Conservation (phyloP, 2,113 vertebrate species). For the Myocastor coypus region DNA sequence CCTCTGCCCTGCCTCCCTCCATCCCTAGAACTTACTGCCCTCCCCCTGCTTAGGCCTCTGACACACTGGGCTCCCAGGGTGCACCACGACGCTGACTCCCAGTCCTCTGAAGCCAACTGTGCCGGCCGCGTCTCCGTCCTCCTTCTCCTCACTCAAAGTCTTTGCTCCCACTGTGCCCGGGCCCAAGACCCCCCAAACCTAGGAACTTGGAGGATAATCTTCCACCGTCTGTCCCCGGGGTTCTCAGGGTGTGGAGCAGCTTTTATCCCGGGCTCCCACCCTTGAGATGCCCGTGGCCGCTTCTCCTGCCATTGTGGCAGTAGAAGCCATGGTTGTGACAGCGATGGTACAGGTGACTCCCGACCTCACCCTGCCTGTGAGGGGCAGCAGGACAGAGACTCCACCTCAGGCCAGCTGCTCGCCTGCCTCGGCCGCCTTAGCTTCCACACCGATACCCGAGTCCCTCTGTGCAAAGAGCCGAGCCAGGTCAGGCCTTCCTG, state of each 20-base stretch:
- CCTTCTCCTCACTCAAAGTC: not conserved
- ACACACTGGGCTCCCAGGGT: not conserved
- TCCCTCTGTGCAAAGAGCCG: not conserved
- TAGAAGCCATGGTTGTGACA: not conserved
- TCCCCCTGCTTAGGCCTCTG: not conserved
- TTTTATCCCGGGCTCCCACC: too few species aligned
- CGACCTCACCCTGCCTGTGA: rapidly evolving
- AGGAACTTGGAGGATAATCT: not conserved
- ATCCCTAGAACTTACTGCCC: not conserved
- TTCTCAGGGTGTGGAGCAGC: not conserved
- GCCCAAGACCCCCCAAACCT: not conserved
- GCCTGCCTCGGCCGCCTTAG: too few species aligned
- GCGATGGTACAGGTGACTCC: not conserved
- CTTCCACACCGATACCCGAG: rapidly evolving
- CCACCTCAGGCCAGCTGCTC: rapidly evolving
- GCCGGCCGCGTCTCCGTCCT: rapidly evolving
- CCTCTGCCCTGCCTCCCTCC: not conserved
- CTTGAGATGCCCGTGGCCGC: not conserved
- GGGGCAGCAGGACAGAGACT: not conserved
- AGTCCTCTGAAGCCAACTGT: not conserved
- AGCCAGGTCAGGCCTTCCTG: too few species aligned
- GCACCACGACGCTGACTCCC: not conserved
- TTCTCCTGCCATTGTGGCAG: too few species aligned
- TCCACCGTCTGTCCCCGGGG: not conserved
- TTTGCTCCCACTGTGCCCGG: not conserved